Evolutionary conservation across 2,113 vertebrate species (phyloP), one percentile per base, ranked within the genome.

Genomic region (Dermatemys mawii): DNA sequence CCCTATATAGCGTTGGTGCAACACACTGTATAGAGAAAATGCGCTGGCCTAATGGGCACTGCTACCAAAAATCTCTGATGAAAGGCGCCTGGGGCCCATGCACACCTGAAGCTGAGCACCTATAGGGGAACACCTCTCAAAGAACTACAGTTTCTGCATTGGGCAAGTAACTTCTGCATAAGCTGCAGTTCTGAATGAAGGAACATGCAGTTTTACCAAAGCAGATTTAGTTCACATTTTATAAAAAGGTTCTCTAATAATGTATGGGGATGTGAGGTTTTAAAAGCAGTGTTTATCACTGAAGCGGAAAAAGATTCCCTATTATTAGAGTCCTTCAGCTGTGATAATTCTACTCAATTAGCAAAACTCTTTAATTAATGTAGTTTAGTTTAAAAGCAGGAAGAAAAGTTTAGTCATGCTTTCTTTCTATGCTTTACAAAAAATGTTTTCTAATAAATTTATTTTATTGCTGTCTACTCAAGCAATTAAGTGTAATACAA

Each of bases 381-480:
- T 32, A 51, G 4, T 84, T 78, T 60, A 54, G n/a, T 35, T 81
- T 82, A 48, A 54, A 93, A 92, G 32, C 29, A 44, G 50, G 46
- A 88, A 84, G 44, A 53, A 51, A 84, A 46, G 19, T 79, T 80
- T 73, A 44, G 38, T 44, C 1, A 0, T 84, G 21, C 44, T 82
- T 87, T 90, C 73, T 81, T 86, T 92, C 86, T 94, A 70, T 21
- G 26, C 86, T 54, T 75, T 81, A 38, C 48, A 94, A 85, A 85
- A 78, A 82, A 84, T 94, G 73, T 86, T 93, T 92, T 78, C 14
- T 93, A 41, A 78, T 90, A 73, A 50, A 86, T 93, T 84, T 78
- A 60, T 90, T 83, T 83, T 79, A 41, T 93, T 93, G 17, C 49
- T 87, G 6, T 87, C 63, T 93, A 6, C 85, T 90, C 84, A 79